Evolutionary conservation across 1,140 invertebrate species (phyloP), one percentile per base, ranked within the genome.

Genomic region (Portunus trituberculatus): DNA sequence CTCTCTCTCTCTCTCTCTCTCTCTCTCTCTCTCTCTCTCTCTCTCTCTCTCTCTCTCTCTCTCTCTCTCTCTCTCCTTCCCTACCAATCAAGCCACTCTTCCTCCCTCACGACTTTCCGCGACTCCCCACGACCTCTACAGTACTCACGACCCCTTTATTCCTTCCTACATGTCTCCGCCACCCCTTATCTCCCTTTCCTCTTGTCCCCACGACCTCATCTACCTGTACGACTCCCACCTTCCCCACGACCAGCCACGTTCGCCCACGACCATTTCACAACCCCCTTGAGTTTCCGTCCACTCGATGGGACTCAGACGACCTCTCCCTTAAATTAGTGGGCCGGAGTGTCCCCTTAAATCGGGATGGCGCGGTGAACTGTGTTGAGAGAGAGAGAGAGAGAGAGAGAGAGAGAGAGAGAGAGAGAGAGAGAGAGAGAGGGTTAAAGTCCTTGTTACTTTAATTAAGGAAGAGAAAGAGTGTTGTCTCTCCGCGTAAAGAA

Each of bases 321-420:
- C 20, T 7, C 52, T 10, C 67, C 67, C 67, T 76, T 76, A n/a
- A 76, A 76, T 76, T 76, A 76, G 67, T 76, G 25, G 67, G 4
- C 67, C 67, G 25, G 6, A 76, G 67, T 76, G 20, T 76, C 67
- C 67, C 67, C 67, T 76, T 76, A 76, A 59, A 59, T 59, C 8
- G 52, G 16, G 52, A 59, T 59, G 52, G 52, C 52, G 52, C 52
- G 52, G 52, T 59, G 52, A 14, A 59, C 12, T 59, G 52, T 59
- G 52, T 20, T 59, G 52, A 10, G 67, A 59, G 52, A 59, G 52
- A 59, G 52, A 59, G 67, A n/a, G 67, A 76, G 67, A 76, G 67
- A 76, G 67, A 76, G 67, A 76, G 67, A 76, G 67, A 76, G 67
- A 76, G 67, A 76, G 67, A 76, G 67, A 76, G 67, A 76, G 67